These are phyloP conservation scores for Empidonax alnorum DNA, from an alignment of 2,113 vertebrate species.

Conservation along the genomic window DNA sequence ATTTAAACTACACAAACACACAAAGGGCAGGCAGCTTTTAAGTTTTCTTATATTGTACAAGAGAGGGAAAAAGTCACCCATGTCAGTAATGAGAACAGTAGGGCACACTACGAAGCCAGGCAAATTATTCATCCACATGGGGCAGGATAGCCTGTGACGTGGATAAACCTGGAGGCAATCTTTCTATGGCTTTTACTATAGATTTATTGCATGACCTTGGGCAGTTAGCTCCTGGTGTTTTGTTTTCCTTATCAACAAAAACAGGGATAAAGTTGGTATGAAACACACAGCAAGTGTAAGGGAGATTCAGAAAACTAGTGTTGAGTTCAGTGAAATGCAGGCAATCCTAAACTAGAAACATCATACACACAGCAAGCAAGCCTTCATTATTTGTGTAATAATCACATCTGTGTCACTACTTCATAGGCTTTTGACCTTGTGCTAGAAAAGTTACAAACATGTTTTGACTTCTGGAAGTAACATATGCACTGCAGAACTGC, in stretches of 20 bases:
- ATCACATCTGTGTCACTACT: not conserved
- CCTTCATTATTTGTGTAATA: not conserved
- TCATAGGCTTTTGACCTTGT: not conserved
- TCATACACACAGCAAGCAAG: not conserved
- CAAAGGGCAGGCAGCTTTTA: not conserved
- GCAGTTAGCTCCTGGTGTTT: not conserved
- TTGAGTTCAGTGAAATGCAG: not conserved
- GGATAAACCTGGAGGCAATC: not conserved
- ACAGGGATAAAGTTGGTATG: not conserved
- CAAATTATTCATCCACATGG: not conserved
- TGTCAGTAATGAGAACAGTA: not conserved
- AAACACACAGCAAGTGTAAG: not conserved
- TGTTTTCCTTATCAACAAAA: not conserved
- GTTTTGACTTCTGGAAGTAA: constrained; percentile 41
- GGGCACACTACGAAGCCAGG: not conserved
- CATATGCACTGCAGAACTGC: not conserved
- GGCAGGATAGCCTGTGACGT: not conserved
- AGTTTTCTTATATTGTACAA: not conserved
- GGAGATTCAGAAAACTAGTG: not conserved
- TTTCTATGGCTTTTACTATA: not conserved
- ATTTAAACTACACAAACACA: not conserved
- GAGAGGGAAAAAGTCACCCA: not conserved
- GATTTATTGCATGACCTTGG: not conserved
- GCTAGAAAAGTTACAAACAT: not conserved
- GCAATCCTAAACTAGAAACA: not conserved